Conservation (phyloP, 2,797 vertebrate species). For the Sebastolobus alascanus region DNA sequence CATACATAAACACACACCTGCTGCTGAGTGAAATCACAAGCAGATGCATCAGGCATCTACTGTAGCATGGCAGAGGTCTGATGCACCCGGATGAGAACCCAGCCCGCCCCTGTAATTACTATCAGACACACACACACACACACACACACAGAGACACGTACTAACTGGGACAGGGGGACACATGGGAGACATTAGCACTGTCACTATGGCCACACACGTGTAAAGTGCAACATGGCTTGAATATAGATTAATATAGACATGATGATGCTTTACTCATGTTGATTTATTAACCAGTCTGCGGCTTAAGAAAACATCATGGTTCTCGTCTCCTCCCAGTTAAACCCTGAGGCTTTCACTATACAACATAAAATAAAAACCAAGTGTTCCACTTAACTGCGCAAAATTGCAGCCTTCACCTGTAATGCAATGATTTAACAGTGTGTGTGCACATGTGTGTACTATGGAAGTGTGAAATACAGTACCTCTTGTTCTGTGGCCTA, state of each 20-base stretch:
- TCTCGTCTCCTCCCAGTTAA: conserved; percentile 11
- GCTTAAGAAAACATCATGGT: conserved; percentile 45
- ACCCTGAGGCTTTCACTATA: background rate
- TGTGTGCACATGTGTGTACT: background rate
- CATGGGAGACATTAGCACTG: conserved; percentile 68
- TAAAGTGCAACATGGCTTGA: conserved; percentile 42
- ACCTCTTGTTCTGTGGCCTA: background rate
- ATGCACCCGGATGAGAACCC: conserved; percentile 66
- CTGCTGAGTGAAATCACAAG: conserved; percentile 71
- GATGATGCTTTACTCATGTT: conserved; percentile 48
- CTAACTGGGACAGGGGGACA: conserved; percentile 57
- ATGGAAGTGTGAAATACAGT: background rate
- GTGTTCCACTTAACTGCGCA: background rate
- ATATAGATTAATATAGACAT: conserved; percentile 55
- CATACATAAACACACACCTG: conserved; percentile 67
- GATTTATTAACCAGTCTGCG: conserved; percentile 55
- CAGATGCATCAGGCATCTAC: conserved; percentile 66
- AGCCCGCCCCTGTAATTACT: conserved; percentile 71
- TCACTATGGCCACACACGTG: conserved; percentile 54
- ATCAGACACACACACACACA: conserved; percentile 65
- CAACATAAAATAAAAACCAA: conserved; percentile 12
- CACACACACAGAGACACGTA: conserved; percentile 40
- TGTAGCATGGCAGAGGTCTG: conserved; percentile 57
- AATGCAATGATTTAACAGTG: conserved; percentile 3
- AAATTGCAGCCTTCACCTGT: conserved; percentile 11